A percentile compares a stretch with the other conserved stretches of the same genome.
Evolutionary conservation across 2,797 vertebrate genomes (phyloP).

Genomic region (Amblyraja radiata): DNA sequence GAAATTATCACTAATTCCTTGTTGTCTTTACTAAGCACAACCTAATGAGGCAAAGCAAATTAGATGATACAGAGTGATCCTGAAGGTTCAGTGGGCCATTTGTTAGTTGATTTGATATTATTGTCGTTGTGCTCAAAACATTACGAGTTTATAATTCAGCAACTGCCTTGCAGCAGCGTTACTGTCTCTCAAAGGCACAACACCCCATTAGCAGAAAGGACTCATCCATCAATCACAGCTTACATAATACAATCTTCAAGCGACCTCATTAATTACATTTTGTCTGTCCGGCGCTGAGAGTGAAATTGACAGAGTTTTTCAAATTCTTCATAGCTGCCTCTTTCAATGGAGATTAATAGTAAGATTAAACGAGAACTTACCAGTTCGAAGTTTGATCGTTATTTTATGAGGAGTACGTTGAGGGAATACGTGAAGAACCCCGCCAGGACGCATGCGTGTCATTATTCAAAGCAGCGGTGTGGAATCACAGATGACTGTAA

Average conservation of each 20-base stretch:
- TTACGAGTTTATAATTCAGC: background rate
- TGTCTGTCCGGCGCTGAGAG: background rate
- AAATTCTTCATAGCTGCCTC: background rate
- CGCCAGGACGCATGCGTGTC: too few relatives aligned
- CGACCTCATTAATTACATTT: background rate
- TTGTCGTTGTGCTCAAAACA: background rate
- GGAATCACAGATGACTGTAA: too few relatives aligned
- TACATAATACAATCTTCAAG: background rate
- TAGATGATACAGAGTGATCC: background rate
- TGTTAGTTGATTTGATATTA: conserved; percentile 19
- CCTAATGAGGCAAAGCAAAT: background rate
- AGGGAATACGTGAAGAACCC: too few relatives aligned
- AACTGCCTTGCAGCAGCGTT: background rate
- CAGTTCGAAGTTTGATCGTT: too few relatives aligned
- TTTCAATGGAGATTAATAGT: background rate
- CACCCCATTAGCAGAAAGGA: background rate
- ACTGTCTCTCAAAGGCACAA: background rate
- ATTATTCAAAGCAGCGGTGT: too few relatives aligned
- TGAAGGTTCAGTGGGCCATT: background rate
- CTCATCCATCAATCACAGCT: background rate
- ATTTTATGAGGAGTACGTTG: too few relatives aligned
- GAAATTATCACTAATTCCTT: background rate
- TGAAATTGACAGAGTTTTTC: conserved; percentile 15
- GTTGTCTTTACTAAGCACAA: background rate
- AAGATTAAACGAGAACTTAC: too few relatives aligned